Percentiles rank a stretch among this genome's conserved stretches.
Conservation (phyloP, 2,113 vertebrate species). For the Myotis lucifugus region DNA sequence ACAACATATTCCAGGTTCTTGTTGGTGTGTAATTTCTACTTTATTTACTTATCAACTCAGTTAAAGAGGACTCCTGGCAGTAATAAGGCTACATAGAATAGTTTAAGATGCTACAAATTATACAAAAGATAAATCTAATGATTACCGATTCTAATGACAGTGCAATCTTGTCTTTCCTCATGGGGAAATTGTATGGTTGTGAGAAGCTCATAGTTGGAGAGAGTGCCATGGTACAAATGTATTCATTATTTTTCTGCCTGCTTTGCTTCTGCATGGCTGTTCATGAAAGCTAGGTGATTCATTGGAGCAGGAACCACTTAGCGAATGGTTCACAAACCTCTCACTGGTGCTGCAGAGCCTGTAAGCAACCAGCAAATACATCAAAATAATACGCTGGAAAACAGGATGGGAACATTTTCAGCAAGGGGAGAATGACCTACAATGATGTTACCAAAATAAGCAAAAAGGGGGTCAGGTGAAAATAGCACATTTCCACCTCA, state of each 20-base stretch:
- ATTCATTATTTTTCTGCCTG: constrained; percentile 84
- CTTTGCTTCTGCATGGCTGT: constrained; percentile 77
- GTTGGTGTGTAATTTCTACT: constrained; percentile 88
- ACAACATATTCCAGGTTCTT: constrained; percentile 85
- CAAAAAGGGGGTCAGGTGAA: neutral
- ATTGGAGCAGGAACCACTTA: constrained; percentile 80
- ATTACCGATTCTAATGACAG: constrained; percentile 87
- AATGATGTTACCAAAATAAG: constrained; percentile 68
- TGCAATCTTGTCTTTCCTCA: constrained; percentile 79
- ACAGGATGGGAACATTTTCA: constrained; percentile 61
- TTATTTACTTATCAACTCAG: constrained; percentile 90
- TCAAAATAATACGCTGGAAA: constrained; percentile 77
- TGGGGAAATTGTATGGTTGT: constrained; percentile 82
- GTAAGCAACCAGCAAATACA: constrained; percentile 74
- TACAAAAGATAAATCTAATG: constrained; percentile 88
- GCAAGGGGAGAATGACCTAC: constrained; percentile 62
- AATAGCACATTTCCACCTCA: constrained; percentile 46
- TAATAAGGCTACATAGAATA: constrained; percentile 86
- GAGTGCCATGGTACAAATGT: constrained; percentile 73
- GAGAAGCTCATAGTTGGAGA: constrained; percentile 79
- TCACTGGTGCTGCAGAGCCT: constrained; percentile 69
- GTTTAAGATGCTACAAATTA: constrained; percentile 86
- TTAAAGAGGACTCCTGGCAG: constrained; percentile 88
- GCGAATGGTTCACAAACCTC: constrained; percentile 81
- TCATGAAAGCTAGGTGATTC: constrained; percentile 81